Conservation (phyloP, 2,888 invertebrate species). For the Drosophila lutescens region DNA sequence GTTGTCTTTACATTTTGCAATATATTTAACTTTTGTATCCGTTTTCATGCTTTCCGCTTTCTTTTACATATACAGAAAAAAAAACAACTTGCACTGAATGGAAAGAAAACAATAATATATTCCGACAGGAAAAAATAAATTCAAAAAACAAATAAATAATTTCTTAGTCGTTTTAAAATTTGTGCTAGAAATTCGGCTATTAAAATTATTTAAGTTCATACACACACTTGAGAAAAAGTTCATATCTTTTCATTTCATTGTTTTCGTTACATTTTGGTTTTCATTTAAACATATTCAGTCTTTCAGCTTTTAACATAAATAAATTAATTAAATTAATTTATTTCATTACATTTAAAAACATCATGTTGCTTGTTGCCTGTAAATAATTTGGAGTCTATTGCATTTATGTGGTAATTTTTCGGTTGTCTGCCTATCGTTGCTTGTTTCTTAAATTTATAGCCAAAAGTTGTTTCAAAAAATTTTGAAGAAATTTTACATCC, state of each 20-base stretch:
- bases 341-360: constrained; percentile 69
- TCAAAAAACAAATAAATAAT: constrained; percentile 8
- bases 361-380: constrained; percentile 66
- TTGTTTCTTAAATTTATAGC: constrained; percentile 73
- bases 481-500: constrained; percentile 71
- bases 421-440: constrained; percentile 75
- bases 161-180: constrained; percentile 70
- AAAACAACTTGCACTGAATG: constrained; percentile 61
- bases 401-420: constrained; percentile 77
- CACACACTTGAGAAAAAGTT: constrained; percentile 67
- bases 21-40: constrained; percentile 50
- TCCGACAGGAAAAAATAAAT: constrained; percentile 26
- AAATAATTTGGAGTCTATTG: constrained; percentile 78
- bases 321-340: constrained; percentile 82
- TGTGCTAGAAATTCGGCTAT: constrained; percentile 79
- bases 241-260: constrained; percentile 52
- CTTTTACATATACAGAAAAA: constrained; percentile 51
- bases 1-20: constrained; percentile 53
- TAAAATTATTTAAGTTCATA: constrained; percentile 75
- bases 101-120: constrained; percentile 9
- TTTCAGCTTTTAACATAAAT: constrained; percentile 80
- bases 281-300: constrained; percentile 82
- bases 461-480: constrained; percentile 69
- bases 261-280: constrained; percentile 41
- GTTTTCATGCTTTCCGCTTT: constrained; percentile 36